Evolutionary conservation across 2,113 vertebrate species (phyloP), one percentile per base, ranked within the genome.

Genomic region (Gorsachius goisagi): DNA sequence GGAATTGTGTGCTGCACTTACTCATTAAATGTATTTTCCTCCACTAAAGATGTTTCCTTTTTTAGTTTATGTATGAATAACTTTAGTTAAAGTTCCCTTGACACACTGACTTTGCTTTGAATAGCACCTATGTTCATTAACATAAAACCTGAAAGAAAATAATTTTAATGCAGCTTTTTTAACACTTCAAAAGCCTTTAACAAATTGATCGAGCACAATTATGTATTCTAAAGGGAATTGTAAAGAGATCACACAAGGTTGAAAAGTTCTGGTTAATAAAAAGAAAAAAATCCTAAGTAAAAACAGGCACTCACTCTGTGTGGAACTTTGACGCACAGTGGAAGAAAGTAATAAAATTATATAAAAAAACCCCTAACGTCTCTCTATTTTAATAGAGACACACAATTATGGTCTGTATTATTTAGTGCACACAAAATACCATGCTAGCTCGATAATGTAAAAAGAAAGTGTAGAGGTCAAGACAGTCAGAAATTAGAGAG

Each of bases 11-110:
- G 98, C 98, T 91, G 97, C 97, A 98, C 98, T 98, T 98, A 98
- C 97, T 98, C 98, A 98, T 98, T 98, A 99, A 98, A 98, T 98
- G 98, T 98, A 98, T 98, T 98, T 98, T 98, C 97, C 93, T 98
- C 95, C 93, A 97, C 98, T 98, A 98, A 98, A 98, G 98, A 98
- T 98, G 98, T 98, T 98, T 98, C 98, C 97, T 98, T 98, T 98
- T 98, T 98, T 98, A 98, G 98, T 98, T 98, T 98, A 98, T 98
- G 98, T 98, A 98, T 98, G 98, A 98, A 98, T 98, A 98, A 98
- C 97, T 98, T 98, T 97, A 98, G 96, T 96, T 97, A 98, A 98
- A 98, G 98, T 98, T 98, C 98, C 97, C 97, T 98, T 98, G 98
- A 98, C 98, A 98, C 97, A 92, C 98, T 98, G 98, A 98, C 98